phyloP scores from a whole-genome alignment of 2,888 invertebrate genomes.

The Leptopterna dolabrata region DNA sequence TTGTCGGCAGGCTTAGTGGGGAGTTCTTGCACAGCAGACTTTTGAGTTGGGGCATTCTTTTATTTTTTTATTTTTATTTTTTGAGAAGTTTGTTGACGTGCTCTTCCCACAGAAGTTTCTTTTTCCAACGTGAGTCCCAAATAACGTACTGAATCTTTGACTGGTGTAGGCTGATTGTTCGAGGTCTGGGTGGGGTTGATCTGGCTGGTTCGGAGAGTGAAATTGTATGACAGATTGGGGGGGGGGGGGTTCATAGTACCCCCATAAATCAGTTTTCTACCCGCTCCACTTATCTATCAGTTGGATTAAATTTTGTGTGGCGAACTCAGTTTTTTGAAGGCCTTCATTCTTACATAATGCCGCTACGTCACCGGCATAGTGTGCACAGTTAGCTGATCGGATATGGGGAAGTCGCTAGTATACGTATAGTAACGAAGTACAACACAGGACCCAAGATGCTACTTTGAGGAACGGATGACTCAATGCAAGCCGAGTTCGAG shows the following conservation, averaged over 20 bases:
- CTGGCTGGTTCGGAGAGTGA: neutral
- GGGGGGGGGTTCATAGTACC: neutral
- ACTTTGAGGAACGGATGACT: constrained; percentile 17
- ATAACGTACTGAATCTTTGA: neutral
- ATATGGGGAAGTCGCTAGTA: neutral
- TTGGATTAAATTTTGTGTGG: neutral
- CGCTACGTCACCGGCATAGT: neutral
- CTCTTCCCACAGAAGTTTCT: neutral
- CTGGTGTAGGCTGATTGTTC: neutral
- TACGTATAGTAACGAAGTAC: neutral
- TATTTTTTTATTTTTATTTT: neutral
- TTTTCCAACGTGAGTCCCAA: neutral
- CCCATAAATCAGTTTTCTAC: no score
- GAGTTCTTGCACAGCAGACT: neutral
- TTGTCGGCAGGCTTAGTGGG: neutral
- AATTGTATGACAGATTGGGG: neutral
- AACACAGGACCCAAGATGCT: neutral
- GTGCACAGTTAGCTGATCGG: neutral
- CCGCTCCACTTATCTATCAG: no score
- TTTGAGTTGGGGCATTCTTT: neutral
- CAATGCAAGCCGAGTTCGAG: neutral
- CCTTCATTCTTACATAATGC: neutral
- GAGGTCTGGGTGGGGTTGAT: neutral
- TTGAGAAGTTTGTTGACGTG: neutral
- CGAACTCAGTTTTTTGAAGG: neutral